These are phyloP conservation scores for Sebastes hopkinsi DNA, from an alignment of 2,797 vertebrate species.

Conservation along the genomic window DNA sequence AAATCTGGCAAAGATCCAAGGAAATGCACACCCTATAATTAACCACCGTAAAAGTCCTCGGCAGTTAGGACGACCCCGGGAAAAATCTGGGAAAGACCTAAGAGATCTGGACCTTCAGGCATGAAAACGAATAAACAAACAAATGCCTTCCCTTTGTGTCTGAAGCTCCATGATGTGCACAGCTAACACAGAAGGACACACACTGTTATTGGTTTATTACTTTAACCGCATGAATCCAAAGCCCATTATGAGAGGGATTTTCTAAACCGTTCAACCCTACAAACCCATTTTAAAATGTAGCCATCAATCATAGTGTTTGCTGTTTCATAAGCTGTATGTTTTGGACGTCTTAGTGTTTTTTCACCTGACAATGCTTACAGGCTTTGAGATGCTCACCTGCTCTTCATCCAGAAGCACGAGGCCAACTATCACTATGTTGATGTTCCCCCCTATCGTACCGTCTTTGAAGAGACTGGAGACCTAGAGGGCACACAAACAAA, in stretches of 20 bases:
- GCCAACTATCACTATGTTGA: slow-evolving; percentile 91
- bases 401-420: slow-evolving; percentile 91
- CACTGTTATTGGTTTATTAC: background rate
- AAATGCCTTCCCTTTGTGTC: background rate
- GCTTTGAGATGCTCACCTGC: slow-evolving; percentile 80
- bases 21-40: slow-evolving; percentile 80
- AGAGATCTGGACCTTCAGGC: slow-evolving; percentile 16
- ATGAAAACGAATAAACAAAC: slow-evolving; percentile 34
- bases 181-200: background rate
- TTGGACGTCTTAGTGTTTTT: background rate
- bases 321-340: background rate
- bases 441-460: slow-evolving; percentile 91
- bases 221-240: background rate
- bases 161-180: background rate
- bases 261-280: background rate
- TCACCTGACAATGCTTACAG: background rate
- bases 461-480: slow-evolving; percentile 94
- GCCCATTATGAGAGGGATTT: background rate
- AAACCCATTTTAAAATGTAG: background rate
- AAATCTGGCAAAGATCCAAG: slow-evolving; percentile 75
- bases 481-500: slow-evolving; percentile 69
- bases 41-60: slow-evolving; percentile 73
- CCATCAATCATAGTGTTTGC: background rate
- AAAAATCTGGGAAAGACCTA: slow-evolving; percentile 27
- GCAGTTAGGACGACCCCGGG: slow-evolving; percentile 32